Percentiles rank a stretch among this genome's conserved stretches.
phyloP scores from a whole-genome alignment of 2,797 vertebrate genomes.

The Streptopelia turtur region DNA sequence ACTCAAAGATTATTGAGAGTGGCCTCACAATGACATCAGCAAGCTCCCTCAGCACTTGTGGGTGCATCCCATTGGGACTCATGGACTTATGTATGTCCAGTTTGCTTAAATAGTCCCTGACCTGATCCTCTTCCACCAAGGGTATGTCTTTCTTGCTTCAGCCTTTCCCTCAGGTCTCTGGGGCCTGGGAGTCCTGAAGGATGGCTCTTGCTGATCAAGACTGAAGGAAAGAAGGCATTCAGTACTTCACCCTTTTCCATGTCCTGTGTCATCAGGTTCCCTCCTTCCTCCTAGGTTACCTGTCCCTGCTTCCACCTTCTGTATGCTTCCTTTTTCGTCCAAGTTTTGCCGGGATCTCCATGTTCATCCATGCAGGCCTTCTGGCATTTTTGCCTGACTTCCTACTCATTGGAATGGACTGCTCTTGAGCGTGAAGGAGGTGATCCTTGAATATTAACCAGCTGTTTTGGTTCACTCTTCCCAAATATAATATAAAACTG shows the following conservation, averaged over 20 bases:
- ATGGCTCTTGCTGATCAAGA: background rate
- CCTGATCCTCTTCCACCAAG: background rate
- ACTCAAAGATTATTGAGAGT: too few species aligned
- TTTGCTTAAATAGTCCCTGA: background rate
- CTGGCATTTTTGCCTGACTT: conserved; percentile 21
- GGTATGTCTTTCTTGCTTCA: background rate
- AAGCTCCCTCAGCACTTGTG: too few species aligned
- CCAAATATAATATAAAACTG: background rate
- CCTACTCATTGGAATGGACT: background rate
- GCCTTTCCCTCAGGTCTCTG: background rate
- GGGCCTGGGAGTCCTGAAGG: background rate
- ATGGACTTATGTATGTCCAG: background rate
- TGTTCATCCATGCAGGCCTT: background rate
- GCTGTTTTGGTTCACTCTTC: background rate
- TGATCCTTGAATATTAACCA: conserved; percentile 14
- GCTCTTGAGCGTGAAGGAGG: background rate
- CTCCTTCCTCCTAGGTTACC: background rate
- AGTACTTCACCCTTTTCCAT: background rate
- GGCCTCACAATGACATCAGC: too few species aligned
- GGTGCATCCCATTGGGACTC: too few species aligned
- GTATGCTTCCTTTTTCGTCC: background rate
- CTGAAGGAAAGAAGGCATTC: background rate
- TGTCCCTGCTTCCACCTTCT: background rate
- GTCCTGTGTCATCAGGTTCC: background rate
- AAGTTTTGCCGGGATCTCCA: background rate